Base-by-base conservation (phyloP, 1,140 invertebrate species). In the Drosophila watanabei region DNA sequence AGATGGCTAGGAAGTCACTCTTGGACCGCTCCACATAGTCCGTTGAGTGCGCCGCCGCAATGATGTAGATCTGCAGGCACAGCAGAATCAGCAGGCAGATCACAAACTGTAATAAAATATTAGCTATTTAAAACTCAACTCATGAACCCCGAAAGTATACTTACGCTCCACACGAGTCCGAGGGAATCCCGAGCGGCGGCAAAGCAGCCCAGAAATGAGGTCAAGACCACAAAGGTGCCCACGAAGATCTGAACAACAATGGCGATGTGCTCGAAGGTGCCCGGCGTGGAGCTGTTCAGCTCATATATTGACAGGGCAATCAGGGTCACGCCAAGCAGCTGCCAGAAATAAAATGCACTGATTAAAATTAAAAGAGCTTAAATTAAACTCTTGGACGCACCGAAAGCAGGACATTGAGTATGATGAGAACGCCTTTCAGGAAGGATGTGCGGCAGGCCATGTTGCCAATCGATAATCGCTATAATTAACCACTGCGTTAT, bases 231-330 rank as follows among this genome's bases (percentile, higher is more conserved):
- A 52, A 92, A 92, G 16, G 91, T 91, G 13, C 91, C 91, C 63
- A 92, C 89, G 71, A 92, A 92, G 61, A 92, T 92, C 65, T 92
- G 91, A 43, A 91, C 82, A 49, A 92, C 85, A 37, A 92, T 80
- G 18, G 91, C 91, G 35, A 92, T 83, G 63, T 92, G 91, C 60
- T 91, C 88, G 33, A 92, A 91, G 46, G 82, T 92, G 69, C 91
- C 88, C 20, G 91, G 85, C 51, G 82, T 78, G 24, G 88, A 89
- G 69, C 71, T 82, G 32, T 92, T 92, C 20, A 92, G 51, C 79
- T 92, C 91, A 32, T 65, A 92, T 11, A 92, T 77, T 8, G 91
- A 92, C 33, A 92, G 45, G 6, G 91, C 91, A 65, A 92, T 91
- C 46, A 92, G 43, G 10, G 88, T 75, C 49, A 92, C 83, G 48